These are phyloP conservation scores for Odontesthes bonariensis DNA, from an alignment of 2,113 vertebrate genomes.

Conservation along the genomic window DNA sequence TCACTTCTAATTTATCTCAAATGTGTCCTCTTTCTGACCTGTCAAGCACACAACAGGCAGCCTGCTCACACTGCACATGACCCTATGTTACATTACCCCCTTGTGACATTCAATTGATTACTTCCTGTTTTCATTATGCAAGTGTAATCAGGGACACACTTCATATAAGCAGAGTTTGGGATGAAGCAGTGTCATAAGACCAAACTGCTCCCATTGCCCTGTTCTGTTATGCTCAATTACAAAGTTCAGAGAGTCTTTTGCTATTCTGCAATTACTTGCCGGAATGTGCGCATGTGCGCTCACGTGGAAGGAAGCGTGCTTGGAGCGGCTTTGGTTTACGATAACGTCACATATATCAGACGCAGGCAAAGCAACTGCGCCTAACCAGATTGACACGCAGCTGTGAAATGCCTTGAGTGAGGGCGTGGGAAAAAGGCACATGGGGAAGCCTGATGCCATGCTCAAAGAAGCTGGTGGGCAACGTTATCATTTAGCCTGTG, in stretches of 20 bases:
- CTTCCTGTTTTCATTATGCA: slow-evolving; percentile 61
- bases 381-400: slow-evolving; percentile 45
- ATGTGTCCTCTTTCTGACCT: too few relatives aligned
- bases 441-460: slow-evolving; percentile 17
- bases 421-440: slow-evolving; percentile 35
- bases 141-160: slow-evolving; percentile 28
- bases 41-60: too few relatives aligned
- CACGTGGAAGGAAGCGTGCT: slow-evolving; percentile 40
- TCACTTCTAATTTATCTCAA: too few relatives aligned
- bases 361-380: neutral
- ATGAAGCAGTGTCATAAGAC: neutral
- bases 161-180: slow-evolving; percentile 55
- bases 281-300: slow-evolving; percentile 19
- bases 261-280: slow-evolving; percentile 13
- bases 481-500: slow-evolving; percentile 27
- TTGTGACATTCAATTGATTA: slow-evolving; percentile 64
- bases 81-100: slow-evolving; percentile 22
- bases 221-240: neutral
- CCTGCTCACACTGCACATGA: slow-evolving; percentile 9
- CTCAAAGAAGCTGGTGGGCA: slow-evolving; percentile 7
- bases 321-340: slow-evolving; percentile 19
- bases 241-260: neutral
- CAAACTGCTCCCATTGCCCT: neutral
- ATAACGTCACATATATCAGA: slow-evolving; percentile 14
- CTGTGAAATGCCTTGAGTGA: slow-evolving; percentile 57